phyloP scores from a whole-genome alignment of 2,797 vertebrate species.

The Sebastiscus albofasciatus region DNA sequence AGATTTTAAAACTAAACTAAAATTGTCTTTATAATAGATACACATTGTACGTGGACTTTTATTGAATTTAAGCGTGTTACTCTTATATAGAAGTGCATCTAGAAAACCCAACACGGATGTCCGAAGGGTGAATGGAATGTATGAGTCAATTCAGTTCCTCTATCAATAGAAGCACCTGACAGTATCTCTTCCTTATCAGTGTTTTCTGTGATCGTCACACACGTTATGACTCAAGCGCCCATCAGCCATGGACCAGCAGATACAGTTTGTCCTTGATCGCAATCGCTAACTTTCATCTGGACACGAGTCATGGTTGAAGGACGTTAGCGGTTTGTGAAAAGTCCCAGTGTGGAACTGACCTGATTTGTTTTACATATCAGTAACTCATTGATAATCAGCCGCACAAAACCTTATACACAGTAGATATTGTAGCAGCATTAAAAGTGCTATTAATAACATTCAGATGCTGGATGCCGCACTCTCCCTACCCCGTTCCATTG shows the following conservation, averaged over 20 bases:
- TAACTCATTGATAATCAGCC: neutral
- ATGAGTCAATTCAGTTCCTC: constrained; percentile 12
- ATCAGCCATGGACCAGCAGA: neutral
- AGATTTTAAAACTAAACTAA: too few relatives aligned
- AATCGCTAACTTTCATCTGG: neutral
- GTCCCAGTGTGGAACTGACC: neutral
- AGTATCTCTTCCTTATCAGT: constrained; percentile 14
- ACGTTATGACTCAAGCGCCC: constrained; percentile 15
- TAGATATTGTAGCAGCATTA: neutral
- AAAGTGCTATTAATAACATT: too few relatives aligned
- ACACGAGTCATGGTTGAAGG: neutral
- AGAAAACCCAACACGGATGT: neutral
- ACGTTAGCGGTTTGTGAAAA: constrained; percentile 22
- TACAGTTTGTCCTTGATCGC: neutral
- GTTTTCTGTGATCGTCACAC: neutral
- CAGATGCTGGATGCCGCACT: too few relatives aligned
- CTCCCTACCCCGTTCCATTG: too few relatives aligned
- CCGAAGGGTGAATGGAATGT: neutral
- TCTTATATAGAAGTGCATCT: neutral
- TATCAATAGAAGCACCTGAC: neutral
- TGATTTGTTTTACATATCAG: neutral
- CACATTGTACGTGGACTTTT: neutral
- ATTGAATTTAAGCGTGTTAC: neutral
- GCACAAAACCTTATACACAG: neutral
- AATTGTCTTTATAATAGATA: neutral